A percentile compares a stretch with the other conserved stretches of the same genome.
Conservation (phyloP, 1,140 invertebrate species). For the Akabosia matsudoensis region DNA sequence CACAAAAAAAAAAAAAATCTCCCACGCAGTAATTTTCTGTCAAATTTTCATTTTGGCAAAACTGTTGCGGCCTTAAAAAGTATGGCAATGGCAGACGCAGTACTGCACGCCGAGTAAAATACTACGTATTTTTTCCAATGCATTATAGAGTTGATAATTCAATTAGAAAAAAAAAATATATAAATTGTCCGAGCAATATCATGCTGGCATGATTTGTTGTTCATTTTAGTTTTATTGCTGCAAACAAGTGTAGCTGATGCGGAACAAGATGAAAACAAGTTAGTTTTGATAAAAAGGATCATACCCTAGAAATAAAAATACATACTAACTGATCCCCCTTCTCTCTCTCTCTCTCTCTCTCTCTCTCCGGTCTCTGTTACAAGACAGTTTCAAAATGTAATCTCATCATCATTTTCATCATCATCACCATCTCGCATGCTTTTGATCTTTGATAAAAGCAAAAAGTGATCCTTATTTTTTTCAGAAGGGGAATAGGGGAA, state of each 20-base stretch:
- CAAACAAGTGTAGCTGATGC: neutral
- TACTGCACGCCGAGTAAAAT: no score
- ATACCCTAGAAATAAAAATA: neutral
- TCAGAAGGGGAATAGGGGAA: neutral
- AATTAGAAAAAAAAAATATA: no score
- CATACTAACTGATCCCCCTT: neutral
- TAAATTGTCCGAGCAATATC: no score
- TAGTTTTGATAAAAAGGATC: no score
- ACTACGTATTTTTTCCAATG: no score
- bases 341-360: neutral
- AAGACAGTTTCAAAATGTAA: neutral
- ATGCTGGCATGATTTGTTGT: slow-evolving; percentile 14
- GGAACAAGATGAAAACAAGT: no score
- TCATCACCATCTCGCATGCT: neutral
- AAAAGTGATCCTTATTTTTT: neutral
- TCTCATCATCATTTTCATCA: neutral
- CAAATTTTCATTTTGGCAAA: no score
- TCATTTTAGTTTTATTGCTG: neutral
- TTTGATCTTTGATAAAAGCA: slow-evolving; percentile 24
- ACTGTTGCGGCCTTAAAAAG: no score
- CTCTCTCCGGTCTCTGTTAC: neutral
- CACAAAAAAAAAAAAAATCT: no score
- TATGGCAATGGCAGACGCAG: no score
- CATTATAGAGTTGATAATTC: no score
- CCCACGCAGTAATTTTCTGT: no score